Evolutionary conservation across 2,113 vertebrate genomes (phyloP).

Genomic region (Acrocephalus arundinaceus): DNA sequence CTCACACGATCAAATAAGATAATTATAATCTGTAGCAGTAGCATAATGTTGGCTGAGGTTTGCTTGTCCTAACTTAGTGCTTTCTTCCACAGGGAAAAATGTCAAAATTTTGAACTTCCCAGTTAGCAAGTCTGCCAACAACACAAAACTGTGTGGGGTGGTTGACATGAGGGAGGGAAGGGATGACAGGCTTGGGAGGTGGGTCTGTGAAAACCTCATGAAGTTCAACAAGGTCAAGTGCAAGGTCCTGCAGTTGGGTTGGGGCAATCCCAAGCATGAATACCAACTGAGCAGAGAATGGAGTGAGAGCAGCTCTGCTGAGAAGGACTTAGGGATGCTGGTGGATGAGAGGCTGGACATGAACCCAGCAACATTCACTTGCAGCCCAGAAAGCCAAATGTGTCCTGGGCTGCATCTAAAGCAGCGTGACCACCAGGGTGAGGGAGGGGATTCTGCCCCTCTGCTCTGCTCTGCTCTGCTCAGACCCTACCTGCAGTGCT

Average conservation of each 20-base stretch:
- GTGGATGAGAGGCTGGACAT: neutral
- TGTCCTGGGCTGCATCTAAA: neutral
- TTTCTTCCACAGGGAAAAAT: neutral
- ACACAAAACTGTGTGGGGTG: neutral
- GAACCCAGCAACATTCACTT: fast-evolving
- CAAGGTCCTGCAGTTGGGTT: neutral
- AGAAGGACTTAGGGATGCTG: neutral
- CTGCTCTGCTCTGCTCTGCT: neutral
- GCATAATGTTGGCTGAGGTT: neutral
- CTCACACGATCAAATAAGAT: neutral
- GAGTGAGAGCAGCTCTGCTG: neutral
- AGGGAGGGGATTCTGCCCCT: neutral
- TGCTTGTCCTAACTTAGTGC: neutral
- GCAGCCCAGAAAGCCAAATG: fast-evolving
- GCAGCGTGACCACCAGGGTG: fast-evolving
- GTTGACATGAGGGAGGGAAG: neutral
- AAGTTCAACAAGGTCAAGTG: neutral
- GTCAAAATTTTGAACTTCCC: neutral
- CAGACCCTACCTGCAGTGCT: neutral
- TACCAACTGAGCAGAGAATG: neutral
- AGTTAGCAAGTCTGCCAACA: neutral
- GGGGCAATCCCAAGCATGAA: neutral
- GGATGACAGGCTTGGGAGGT: neutral
- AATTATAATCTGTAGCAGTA: neutral
- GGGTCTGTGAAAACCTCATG: neutral